These are phyloP conservation scores for Triops longicaudatus DNA, from an alignment of 1,140 invertebrate species.

Conservation along the genomic window DNA sequence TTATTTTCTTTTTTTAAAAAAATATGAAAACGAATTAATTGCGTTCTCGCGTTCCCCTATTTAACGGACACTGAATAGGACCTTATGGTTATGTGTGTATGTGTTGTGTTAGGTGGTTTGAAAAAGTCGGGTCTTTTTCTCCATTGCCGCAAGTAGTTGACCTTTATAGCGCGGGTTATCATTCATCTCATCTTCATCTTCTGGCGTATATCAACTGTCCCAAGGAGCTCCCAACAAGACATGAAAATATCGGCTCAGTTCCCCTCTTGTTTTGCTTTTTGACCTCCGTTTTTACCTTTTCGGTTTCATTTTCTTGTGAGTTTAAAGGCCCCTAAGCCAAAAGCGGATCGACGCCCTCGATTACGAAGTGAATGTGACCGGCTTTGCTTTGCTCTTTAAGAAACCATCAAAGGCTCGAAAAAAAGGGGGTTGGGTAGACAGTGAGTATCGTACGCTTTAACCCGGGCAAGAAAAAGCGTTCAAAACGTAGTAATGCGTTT, in stretches of 20 bases:
- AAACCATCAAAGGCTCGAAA: no score
- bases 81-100: not conserved
- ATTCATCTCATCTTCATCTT: constrained; percentile 12
- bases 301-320: not conserved
- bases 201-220: constrained; percentile 10
- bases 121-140: not conserved
- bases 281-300: not conserved
- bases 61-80: not conserved
- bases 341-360: not conserved
- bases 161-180: constrained; percentile 1
- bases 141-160: not conserved
- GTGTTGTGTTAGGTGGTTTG: not conserved
- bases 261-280: not conserved
- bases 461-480: no score
- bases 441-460: no score
- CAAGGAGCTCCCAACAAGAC: constrained; percentile 14
- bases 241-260: constrained; percentile 11
- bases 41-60: not conserved
- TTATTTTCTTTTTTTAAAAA: not conserved
- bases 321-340: not conserved
- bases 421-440: no score
- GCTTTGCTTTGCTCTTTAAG: not conserved
- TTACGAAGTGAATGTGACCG: not conserved
- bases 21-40: not conserved
- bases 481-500: not conserved